phyloP scores from a whole-genome alignment of 2,113 vertebrate species.

The Chaenocephalus aceratus region DNA sequence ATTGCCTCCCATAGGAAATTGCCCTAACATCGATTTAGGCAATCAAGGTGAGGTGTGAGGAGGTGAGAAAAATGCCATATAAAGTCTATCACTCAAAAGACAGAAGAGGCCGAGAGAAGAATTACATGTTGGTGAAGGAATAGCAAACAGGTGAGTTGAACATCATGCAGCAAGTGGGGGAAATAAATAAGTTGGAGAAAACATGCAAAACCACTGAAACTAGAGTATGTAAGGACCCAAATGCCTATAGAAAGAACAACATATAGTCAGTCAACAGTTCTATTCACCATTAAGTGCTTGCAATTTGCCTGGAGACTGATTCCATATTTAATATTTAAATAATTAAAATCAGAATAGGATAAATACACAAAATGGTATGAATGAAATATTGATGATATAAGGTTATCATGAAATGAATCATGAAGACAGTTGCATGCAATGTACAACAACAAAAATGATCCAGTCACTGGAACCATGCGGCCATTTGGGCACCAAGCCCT shows the following conservation, averaged over 20 bases:
- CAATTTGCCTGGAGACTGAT: background rate
- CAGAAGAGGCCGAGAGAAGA: constrained; percentile 18
- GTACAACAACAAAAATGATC: background rate
- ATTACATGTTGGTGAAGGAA: constrained; percentile 26
- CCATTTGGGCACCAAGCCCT: constrained; percentile 23
- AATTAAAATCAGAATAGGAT: background rate
- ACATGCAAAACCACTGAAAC: constrained; percentile 62
- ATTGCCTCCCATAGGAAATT: constrained; percentile 36
- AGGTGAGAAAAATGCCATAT: constrained; percentile 44
- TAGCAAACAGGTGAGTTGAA: constrained; percentile 39
- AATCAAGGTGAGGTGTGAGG: constrained; percentile 52
- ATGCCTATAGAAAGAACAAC: constrained; percentile 56
- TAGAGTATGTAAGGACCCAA: constrained; percentile 23
- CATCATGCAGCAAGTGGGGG: constrained; percentile 37
- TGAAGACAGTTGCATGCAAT: constrained; percentile 53
- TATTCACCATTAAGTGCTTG: constrained; percentile 11
- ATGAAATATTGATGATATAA: constrained; percentile 6
- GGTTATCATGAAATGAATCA: constrained; percentile 12
- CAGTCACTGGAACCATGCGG: constrained; percentile 33
- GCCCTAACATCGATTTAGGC: constrained; percentile 22
- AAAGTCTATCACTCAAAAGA: constrained; percentile 28
- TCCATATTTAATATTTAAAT: background rate
- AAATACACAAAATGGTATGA: background rate
- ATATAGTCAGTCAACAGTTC: constrained; percentile 46
- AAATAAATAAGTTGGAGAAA: constrained; percentile 45